These are phyloP conservation scores for Acrocera orbiculus DNA, from an alignment of 2,888 invertebrate species.

Conservation along the genomic window DNA sequence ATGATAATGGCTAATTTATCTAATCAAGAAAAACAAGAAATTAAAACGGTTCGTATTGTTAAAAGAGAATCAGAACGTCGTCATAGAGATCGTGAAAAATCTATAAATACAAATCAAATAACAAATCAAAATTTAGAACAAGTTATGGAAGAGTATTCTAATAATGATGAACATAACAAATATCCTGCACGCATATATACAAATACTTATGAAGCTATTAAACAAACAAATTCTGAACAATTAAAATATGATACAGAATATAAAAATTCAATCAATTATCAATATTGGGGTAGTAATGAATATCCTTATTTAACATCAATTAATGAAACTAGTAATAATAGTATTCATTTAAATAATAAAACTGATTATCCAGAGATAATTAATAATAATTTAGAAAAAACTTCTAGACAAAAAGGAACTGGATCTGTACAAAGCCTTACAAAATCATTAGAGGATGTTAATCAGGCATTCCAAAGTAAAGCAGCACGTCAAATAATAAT, in stretches of 20 bases:
- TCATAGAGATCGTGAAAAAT: constrained; percentile 61
- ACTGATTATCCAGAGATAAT: too few relatives aligned
- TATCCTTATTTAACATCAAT: too few relatives aligned
- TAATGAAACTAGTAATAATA: too few relatives aligned
- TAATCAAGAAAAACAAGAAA: constrained; percentile 69
- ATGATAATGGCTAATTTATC: constrained; percentile 38
- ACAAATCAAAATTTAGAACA: constrained; percentile 30
- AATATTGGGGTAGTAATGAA: too few relatives aligned
- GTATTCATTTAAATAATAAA: not conserved
- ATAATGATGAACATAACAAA: constrained; percentile 8
- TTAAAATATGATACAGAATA: too few relatives aligned
- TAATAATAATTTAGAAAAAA: not conserved
- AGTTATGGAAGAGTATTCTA: constrained; percentile 28
- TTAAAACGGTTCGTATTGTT: constrained; percentile 84
- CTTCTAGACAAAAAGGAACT: constrained; percentile 19
- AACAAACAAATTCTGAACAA: constrained; percentile 4
- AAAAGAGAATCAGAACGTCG: constrained; percentile 79
- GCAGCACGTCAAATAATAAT: constrained; percentile 73
- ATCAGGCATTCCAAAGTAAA: constrained; percentile 71
- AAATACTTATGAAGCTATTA: constrained; percentile 11
- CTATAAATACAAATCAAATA: constrained; percentile 18
- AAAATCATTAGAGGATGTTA: constrained; percentile 38
- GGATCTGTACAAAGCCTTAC: constrained; percentile 30
- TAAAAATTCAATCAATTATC: too few relatives aligned
- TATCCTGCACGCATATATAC: constrained; percentile 23